Evolutionary conservation across 2,888 invertebrate genomes (phyloP), one percentile per base, ranked within the genome.

Genomic region (Mimumesa dahlbomi): DNA sequence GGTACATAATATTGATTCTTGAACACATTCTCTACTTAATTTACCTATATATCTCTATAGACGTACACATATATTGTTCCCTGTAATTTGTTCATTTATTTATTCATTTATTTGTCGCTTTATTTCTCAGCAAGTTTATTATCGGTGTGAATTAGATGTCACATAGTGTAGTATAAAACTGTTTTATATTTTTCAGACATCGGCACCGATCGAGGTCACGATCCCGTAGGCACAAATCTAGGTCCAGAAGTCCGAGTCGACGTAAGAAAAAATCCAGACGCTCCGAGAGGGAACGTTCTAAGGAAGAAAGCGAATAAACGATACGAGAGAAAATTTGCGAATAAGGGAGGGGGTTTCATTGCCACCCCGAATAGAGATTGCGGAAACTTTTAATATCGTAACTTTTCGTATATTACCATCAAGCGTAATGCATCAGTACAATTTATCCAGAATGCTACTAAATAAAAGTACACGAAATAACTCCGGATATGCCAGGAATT

Each of bases 211-310:
- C 91, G 40, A 90, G 91, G 25, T 91, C 91, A 31, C 91, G 91
- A 58, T 90, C 90, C 34, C 91, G 92, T 2, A 91, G 94, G 61
- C 94, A 94, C 88, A 94, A 94, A 85, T 94, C 94, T 1, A 91
- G 94, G 45, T 94, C 94, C 2, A 92, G 94, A 29, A 94, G 94
- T 82, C 94, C 94, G 43, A 92, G 93, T 65, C 92, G 93, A 70
- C 91, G 93, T 54, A 94, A 94, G 90, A 94, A 94, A 90, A 92
- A 92, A 87, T 91, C 92, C 13, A 93, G 95, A 83, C 93, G 95
- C 36, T 94, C 95, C 78, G 93, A 94, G 57, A 83, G 89, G 13
- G 90, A 90, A 74, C 84, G 89, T 29, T 89, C 89, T 45, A 93
- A 94, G 73, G 95, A 95, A 68, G 95, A 95, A 36, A 93, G 93